Percentiles rank a stretch among this genome's conserved stretches.
phyloP scores from a whole-genome alignment of 2,113 vertebrate species.

The Ammodytes marinus region DNA sequence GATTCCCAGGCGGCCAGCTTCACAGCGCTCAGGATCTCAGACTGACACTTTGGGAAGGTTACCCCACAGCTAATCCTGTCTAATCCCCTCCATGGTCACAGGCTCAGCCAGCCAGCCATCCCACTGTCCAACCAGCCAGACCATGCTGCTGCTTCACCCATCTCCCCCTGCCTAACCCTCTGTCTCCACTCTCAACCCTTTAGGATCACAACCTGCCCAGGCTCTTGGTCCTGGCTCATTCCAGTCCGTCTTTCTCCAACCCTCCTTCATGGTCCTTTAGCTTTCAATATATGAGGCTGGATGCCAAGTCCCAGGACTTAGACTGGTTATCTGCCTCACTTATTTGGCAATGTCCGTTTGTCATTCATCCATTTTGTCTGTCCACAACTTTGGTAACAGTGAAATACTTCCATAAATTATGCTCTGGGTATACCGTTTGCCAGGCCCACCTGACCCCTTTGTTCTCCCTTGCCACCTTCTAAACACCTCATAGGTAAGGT shows the following conservation, averaged over 20 bases:
- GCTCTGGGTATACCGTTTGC: neutral
- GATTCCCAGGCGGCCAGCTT: constrained; percentile 84
- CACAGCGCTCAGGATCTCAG: constrained; percentile 84
- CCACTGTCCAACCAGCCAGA: constrained; percentile 55
- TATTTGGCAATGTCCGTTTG: neutral
- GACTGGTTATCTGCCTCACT: neutral
- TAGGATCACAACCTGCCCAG: constrained; percentile 28
- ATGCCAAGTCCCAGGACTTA: neutral
- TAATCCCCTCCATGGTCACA: constrained; percentile 84
- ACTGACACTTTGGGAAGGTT: constrained; percentile 91
- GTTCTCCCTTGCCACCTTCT: neutral
- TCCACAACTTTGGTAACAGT: neutral
- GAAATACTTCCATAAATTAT: neutral
- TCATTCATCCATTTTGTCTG: neutral
- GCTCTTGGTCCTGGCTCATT: constrained; percentile 29
- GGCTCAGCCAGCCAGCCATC: constrained; percentile 69
- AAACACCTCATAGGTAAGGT: neutral
- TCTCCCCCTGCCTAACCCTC: constrained; percentile 53
- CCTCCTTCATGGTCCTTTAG: constrained; percentile 8
- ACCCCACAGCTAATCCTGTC: constrained; percentile 84
- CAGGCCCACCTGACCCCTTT: neutral
- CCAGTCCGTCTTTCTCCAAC: constrained; percentile 7
- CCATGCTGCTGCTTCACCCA: constrained; percentile 66
- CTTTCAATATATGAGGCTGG: neutral
- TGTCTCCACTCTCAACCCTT: constrained; percentile 40